Conservation (phyloP, 2,113 vertebrate species). For the Oreochromis niloticus region DNA sequence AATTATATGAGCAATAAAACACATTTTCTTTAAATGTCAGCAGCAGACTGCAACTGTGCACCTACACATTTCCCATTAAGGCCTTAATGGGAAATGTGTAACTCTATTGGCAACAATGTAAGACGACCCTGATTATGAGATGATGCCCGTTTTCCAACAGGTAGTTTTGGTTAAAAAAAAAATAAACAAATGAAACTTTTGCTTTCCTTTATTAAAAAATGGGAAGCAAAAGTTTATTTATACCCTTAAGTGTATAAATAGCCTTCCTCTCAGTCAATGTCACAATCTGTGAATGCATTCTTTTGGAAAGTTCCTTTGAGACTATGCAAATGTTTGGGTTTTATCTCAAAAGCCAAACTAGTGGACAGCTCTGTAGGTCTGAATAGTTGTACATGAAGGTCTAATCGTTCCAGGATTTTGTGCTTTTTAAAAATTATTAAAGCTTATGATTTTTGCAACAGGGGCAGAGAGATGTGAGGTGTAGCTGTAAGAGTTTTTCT, state of each 20-base stretch:
- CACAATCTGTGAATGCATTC: neutral
- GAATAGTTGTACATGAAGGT: neutral
- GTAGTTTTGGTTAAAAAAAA: neutral
- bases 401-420: neutral
- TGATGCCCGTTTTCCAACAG: neutral
- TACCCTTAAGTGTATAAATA: neutral
- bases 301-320: neutral
- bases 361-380: neutral
- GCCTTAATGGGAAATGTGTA: neutral
- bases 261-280: neutral
- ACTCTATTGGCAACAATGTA: neutral
- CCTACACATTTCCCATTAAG: neutral
- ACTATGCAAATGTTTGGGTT: neutral
- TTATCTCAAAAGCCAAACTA: neutral
- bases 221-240: neutral
- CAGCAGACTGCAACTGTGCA: neutral
- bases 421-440: neutral
- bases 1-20: neutral
- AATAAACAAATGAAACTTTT: neutral
- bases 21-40: neutral
- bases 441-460: neutral
- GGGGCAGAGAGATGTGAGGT: neutral
- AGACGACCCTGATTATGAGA: neutral
- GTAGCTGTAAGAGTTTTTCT: neutral
- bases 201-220: neutral